Base-by-base conservation (phyloP, 2,888 invertebrate species). In the Arrhopalites spinosus region DNA sequence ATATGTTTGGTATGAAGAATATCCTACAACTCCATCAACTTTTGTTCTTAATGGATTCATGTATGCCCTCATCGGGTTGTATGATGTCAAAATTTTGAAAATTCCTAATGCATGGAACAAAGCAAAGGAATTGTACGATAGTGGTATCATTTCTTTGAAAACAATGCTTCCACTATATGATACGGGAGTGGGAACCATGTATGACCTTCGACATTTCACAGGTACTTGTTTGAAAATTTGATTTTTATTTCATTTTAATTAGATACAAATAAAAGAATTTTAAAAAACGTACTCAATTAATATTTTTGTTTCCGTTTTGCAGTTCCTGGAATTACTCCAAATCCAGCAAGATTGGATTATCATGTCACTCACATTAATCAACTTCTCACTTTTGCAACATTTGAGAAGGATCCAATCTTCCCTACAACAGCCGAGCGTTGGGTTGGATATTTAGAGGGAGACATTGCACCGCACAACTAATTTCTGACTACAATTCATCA, bases 31-130 rank as follows among this genome's bases (percentile, higher is more conserved):
- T 73, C 98, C 98, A 0, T 90, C 96, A 3, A 91, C 95, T 0
- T 98, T 96, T 87, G 98, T 99, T 15, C 90, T 99, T 29, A 99
- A 99, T 87, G 99, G 99, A 61, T 99, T 99, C 87, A 96, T 99
- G 84, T 99, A 98, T 87, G 94, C 98, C 0, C 88, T 99, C 8
- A 36, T 36, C 3, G 98, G 98, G 0, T 89, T 99, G 15, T 98
- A 97, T 86, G 99, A 99, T 88, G 87, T 98, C n/a, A 92, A 93
- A 86, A 89, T 90, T 67, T 91, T 93, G 47, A 92, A 93, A 27
- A 91, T 92, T 0, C 89, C 90, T 29, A 89, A 89, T 88, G 84
- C 83, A 11, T 81, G 91, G 1, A 89, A 90, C 43, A 90, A 92
- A 84, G 93, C 94, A 15, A 90, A 90, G 79, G 88, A 90, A 83